Percentiles rank a stretch among this genome's conserved stretches.
Conservation (phyloP, 2,797 vertebrate genomes). For the Gallinago solitaria region DNA sequence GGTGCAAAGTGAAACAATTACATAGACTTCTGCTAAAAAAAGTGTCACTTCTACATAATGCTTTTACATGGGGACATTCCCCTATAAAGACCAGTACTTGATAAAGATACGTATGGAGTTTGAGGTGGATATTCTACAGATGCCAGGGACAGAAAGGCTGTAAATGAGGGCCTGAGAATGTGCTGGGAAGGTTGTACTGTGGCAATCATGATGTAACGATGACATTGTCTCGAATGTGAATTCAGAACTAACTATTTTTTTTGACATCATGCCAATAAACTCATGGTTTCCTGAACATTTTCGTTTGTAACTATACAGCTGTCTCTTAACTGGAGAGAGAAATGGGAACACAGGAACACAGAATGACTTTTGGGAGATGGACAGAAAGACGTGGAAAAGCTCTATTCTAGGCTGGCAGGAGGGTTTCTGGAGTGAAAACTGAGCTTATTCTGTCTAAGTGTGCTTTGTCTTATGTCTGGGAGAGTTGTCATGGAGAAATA, state of each 20-base stretch:
- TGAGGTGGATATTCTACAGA: neutral
- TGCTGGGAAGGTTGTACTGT: neutral
- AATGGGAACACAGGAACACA: neutral
- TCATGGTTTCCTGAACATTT: neutral
- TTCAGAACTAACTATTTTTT: neutral
- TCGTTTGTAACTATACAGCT: accelerated
- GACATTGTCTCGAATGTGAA: neutral
- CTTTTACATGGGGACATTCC: neutral
- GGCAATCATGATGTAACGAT: accelerated
- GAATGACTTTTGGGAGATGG: neutral
- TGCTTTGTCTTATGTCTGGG: neutral
- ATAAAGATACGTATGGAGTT: accelerated
- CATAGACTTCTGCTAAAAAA: neutral
- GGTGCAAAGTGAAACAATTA: neutral
- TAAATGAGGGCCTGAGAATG: neutral
- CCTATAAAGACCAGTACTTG: accelerated
- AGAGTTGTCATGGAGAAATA: neutral
- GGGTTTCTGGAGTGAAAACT: neutral
- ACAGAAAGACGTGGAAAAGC: neutral
- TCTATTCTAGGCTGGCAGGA: neutral
- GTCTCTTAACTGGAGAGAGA: neutral
- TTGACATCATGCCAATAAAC: neutral
- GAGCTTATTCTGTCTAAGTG: neutral
- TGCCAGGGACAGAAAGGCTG: neutral
- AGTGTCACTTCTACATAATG: neutral